These are phyloP conservation scores for Podocnemis expansa DNA, from an alignment of 2,113 vertebrate genomes.

Conservation along the genomic window DNA sequence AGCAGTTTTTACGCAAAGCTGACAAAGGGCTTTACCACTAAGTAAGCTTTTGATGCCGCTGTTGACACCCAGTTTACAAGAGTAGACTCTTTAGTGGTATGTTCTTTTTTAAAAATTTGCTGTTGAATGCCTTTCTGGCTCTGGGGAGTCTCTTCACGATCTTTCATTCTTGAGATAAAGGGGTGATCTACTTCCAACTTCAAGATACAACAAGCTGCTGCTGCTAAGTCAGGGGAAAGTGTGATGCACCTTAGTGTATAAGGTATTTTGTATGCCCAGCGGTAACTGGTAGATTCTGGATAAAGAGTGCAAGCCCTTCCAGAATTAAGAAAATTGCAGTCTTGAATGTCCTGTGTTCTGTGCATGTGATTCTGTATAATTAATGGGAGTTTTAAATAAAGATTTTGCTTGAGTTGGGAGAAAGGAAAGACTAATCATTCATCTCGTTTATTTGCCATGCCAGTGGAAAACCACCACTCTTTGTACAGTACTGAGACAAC, in stretches of 20 bases:
- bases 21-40: not conserved
- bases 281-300: not conserved
- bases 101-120: not conserved
- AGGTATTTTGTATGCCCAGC: not conserved
- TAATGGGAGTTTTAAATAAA: not conserved
- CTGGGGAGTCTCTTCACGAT: not conserved
- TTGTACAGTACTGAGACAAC: not conserved
- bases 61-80: not conserved
- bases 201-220: not conserved
- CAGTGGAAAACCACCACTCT: not conserved
- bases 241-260: not conserved
- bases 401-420: not conserved
- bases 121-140: not conserved
- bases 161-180: not conserved
- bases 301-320: not conserved
- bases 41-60: not conserved
- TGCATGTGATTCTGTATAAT: not conserved
- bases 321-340: not conserved
- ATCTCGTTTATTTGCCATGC: accelerated
- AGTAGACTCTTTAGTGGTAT: not conserved
- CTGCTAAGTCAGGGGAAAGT: not conserved
- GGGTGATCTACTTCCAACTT: not conserved
- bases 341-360: not conserved
- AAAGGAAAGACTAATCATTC: not conserved
- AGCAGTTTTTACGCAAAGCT: not conserved